Evolutionary conservation across 2,797 vertebrate species (phyloP), one percentile per base, ranked within the genome.

Genomic region (Choloepus didactylus): DNA sequence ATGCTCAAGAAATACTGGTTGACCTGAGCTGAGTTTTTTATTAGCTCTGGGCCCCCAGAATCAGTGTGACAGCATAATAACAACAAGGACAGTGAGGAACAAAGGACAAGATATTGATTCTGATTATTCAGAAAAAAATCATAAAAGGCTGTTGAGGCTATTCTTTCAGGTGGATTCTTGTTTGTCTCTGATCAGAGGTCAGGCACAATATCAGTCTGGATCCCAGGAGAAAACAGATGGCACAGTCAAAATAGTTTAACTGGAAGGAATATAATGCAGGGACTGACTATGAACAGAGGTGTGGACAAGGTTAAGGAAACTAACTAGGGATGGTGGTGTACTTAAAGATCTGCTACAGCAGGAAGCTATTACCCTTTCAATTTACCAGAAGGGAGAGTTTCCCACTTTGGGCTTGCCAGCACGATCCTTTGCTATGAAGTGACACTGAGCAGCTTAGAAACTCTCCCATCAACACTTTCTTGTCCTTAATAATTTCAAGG

Each of bases 401-500:
- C 83, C 51, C 19, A 49, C 91, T 81, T 0, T 41, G 64, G 16
- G 16, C 51, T 56, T 85, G 41, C 72, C 49, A 49, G 9, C 4
- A 80, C 11, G 67, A 92, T 29, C 54, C 21, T 87, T 93, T 92
- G 73, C n/a, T 27, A 51, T 46, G 41, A 87, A 67, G 27, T 25
- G 18, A 62, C 49, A 66, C 11, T 92, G 29, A 69, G 41, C 16
- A 89, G 18, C 25, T 59, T 23, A 75, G 62, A 9, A 16, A 59
- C 56, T 93, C 16, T 64, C 25, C 62, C n/a, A 49, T 54, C 44
- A 89, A 87, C 21, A 44, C 27, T 76, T 96, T 79, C 14, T 84
- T 92, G 54, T 29, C 14, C 38, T 93, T 82, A 73, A 38, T 73
- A 79, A 77, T 90, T 88, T 94, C 54, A 70, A 93, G 56, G n/a